Evolutionary conservation across 2,888 invertebrate genomes (phyloP), one percentile per base, ranked within the genome.

Genomic region (Noctua comes): DNA sequence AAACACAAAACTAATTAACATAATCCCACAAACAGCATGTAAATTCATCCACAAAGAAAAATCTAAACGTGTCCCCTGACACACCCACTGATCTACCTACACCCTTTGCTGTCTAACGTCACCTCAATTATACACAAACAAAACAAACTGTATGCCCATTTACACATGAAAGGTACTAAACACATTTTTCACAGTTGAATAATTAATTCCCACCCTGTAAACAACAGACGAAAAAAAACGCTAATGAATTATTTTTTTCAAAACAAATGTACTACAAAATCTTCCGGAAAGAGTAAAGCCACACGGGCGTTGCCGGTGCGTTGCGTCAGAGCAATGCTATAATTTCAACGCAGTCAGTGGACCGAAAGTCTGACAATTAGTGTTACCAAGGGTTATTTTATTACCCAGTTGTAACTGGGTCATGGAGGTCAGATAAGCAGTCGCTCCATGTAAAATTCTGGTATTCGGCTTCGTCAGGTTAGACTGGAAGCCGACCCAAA

Each of bases 51-150:
- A 71, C 40, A 81, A 74, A 68, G 27, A 76, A 74, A 24, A 51
- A 43, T 65, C 57, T 31, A 68, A 76, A 76, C 43, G 68, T 62
- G n/a, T 64, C 13, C 5, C 36, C 18, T 64, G 46, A 59, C 66
- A 59, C 66, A 59, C 18, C 36, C 51, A 62, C 27, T 71, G 48
- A 48, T 40, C 36, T 31, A 74, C 31, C n/a, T 31, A 66, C 40
- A 78, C 54, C 16, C 40, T n/a, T 40, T 48, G 73, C 40, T 18
- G 36, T 68, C 36, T 79, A 68, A 81, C 77, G 27, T 80, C 71
- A 78, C 59, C 76, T 71, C 79, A 86, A 86, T 86, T 86, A 82
- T 54, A 73, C n/a, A 57, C 48, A 76, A 86, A 86, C 77, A 86
- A 84, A 82, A 79, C 78, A 82, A 84, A 84, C 87, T 81, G 62